A percentile compares a stretch with the other conserved stretches of the same genome.
These are phyloP conservation scores for Genyomyrus donnyi DNA, from an alignment of 2,113 vertebrate species.

Conservation along the genomic window DNA sequence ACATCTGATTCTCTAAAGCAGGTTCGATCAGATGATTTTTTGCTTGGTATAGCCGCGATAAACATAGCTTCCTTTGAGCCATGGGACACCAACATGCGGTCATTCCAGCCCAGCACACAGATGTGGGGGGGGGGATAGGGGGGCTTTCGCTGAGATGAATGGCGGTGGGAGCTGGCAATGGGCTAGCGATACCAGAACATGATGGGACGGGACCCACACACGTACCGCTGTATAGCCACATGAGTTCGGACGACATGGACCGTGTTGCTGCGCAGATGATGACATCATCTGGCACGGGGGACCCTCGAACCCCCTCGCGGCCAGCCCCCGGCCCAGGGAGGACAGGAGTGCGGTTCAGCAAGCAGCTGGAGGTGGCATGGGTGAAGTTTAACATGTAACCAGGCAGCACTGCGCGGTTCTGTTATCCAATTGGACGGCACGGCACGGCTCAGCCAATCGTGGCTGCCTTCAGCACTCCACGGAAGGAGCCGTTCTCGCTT, in stretches of 20 bases:
- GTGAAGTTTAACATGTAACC: not conserved
- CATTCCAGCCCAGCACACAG: not conserved
- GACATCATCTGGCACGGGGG: not conserved
- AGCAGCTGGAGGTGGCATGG: not conserved
- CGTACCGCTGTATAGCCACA: not conserved
- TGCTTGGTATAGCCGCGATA: not conserved
- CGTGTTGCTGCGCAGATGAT: not conserved
- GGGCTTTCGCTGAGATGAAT: not conserved
- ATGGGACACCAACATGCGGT: not conserved
- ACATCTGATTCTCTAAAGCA: not conserved
- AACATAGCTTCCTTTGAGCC: not conserved
- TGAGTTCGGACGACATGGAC: not conserved
- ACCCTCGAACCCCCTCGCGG: not conserved
- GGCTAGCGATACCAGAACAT: not conserved
- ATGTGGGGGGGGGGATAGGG: not conserved
- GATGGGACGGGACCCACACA: not conserved
- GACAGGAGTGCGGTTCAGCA: not conserved
- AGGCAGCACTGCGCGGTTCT: not conserved
- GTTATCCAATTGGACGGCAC: not conserved
- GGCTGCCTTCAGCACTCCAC: not conserved
- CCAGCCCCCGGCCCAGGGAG: not conserved
- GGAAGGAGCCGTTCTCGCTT: not conserved
- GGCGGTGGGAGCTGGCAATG: not conserved
- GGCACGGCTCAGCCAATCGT: not conserved
- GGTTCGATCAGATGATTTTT: not conserved